Conservation (phyloP, 2,113 vertebrate genomes). For the Egretta garzetta region DNA sequence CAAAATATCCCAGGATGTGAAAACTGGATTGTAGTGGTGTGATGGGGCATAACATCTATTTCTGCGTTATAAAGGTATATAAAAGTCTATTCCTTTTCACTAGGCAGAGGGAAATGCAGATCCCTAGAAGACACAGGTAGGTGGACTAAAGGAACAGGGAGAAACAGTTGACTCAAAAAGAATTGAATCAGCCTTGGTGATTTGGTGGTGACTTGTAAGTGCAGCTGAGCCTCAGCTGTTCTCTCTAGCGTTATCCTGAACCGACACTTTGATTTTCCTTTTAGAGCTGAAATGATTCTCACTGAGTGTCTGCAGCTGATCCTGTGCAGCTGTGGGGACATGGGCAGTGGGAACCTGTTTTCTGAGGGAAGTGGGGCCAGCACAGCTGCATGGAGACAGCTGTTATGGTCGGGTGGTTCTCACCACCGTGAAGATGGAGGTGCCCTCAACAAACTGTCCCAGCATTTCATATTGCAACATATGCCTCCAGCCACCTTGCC, state of each 20-base stretch:
- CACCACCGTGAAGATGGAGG: neutral
- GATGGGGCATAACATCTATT: neutral
- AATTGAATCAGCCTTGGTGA: neutral
- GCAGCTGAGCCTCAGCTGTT: slow-evolving; percentile 36
- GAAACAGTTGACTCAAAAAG: neutral
- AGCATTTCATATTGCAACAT: neutral
- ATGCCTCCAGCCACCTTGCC: neutral
- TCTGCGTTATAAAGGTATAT: neutral
- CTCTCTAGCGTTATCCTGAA: neutral
- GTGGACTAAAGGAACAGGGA: neutral
- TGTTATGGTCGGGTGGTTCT: accelerated
- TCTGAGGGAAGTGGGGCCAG: neutral
- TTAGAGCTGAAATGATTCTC: neutral
- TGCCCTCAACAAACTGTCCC: neutral
- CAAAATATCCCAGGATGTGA: neutral
- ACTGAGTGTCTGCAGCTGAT: neutral
- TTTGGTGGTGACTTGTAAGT: neutral
- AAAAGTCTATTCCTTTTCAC: neutral
- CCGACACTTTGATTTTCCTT: neutral
- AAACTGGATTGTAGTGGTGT: neutral
- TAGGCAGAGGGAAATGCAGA: neutral
- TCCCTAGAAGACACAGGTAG: neutral
- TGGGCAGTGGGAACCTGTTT: neutral
- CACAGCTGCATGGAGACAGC: slow-evolving; percentile 18
- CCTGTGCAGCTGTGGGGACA: neutral